phyloP scores from a whole-genome alignment of 2,888 invertebrate genomes.

The Phytoseiulus persimilis region DNA sequence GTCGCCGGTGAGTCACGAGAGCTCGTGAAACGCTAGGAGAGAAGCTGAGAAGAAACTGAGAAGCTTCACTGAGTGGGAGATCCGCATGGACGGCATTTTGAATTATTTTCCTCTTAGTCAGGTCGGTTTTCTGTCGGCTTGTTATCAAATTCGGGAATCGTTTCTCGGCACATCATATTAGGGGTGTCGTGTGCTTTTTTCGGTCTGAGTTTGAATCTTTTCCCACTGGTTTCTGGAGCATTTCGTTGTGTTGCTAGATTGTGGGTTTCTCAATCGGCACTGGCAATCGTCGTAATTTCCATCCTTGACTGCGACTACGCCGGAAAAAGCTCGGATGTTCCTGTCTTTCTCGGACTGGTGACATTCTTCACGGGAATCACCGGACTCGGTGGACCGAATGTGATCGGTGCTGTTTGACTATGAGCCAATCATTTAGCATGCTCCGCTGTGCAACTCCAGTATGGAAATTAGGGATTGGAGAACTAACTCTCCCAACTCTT shows the following conservation, averaged over 20 bases:
- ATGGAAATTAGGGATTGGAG: neutral
- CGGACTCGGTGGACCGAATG: neutral
- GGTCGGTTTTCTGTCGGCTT: neutral
- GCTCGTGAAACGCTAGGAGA: too few species aligned
- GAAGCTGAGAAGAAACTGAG: too few species aligned
- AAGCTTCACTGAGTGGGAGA: neutral
- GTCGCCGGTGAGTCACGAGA: neutral
- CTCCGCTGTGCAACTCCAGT: too few species aligned
- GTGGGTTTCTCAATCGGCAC: neutral
- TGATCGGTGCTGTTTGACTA: too few species aligned
- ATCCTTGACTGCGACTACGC: slow-evolving; percentile 10
- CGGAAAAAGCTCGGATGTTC: neutral
- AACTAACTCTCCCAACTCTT: neutral
- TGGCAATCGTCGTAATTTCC: neutral
- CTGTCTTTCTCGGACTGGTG: neutral
- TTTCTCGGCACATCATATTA: neutral
- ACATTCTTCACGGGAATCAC: neutral
- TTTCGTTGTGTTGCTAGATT: neutral
- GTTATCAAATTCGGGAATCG: neutral
- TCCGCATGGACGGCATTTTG: neutral
- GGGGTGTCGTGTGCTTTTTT: neutral
- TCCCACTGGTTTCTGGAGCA: neutral
- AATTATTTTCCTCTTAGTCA: neutral
- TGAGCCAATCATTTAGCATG: too few species aligned
- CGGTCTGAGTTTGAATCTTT: neutral